Base-by-base conservation (phyloP, 2,888 invertebrate genomes). In the Cetonia aurata region DNA sequence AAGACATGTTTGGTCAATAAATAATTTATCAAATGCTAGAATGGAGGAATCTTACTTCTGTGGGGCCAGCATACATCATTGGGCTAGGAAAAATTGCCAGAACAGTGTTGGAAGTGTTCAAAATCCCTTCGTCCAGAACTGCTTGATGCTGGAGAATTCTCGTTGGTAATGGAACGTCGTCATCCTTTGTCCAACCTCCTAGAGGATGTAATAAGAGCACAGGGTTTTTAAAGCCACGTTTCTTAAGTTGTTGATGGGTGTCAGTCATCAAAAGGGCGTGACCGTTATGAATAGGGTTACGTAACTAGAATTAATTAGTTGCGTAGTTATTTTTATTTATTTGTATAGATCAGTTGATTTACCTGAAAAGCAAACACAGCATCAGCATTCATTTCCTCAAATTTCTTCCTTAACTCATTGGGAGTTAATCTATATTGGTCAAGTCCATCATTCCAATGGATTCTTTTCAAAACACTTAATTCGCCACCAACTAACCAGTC, bases 1-100 rank as follows among this genome's bases (percentile, higher is more conserved):
- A 65, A 59, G 37, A 15, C 31, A 3, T 3, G 33, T 13, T 12
- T 44, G 15, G 13, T 55, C 42, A 31, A n/a, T 44, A 6, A n/a
- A 44, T 53, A 10, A 25, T 52, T 3, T 12, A 25, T 31, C 6
- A n/a, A 19, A 10, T 37, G 10, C 15, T 1, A 48, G 48, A 57
- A 76, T 31, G 33, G 62, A 37, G 56, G 15, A 48, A n/a, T 37
- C 12, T 53, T 74, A 96, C 96, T 89, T 99, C 98, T 37, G 97
- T 96, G 12, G 98, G 98, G 0, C 99, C 99, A 3, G 98, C 99
- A 83, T 99, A 99, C 93, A 97, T 93, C 99, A 99, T 99, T 1
- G 99, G 99, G 59, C 98, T 97, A 0, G 99, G 99, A 86, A 99
- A 99, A 80, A 99, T 98, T 0, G 98, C 97, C 72, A 98, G 85